Percentiles rank a stretch among this genome's conserved stretches.
Evolutionary conservation across 2,888 invertebrate species (phyloP).

Genomic region (Pammene aurita): DNA sequence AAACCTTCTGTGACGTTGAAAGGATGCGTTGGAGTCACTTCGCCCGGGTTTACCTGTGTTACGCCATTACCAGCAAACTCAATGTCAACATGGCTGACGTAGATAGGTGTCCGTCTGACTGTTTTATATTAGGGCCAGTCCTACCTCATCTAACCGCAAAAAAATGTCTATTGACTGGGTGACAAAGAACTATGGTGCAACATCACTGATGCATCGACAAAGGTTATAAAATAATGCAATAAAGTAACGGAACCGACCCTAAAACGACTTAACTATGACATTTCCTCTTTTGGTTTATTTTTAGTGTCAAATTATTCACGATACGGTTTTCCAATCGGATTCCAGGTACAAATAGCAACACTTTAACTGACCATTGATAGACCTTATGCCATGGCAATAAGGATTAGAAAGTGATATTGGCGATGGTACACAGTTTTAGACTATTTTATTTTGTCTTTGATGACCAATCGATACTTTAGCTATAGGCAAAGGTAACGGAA

Average conservation of each 20-base stretch:
- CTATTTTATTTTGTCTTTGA: too few relatives aligned
- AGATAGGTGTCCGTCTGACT: not conserved
- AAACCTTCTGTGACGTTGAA: too few relatives aligned
- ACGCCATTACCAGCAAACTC: not conserved
- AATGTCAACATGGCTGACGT: not conserved
- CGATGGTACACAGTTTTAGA: too few relatives aligned
- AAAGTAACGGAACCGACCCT: too few relatives aligned
- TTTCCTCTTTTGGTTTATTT: not conserved
- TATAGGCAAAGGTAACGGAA: too few relatives aligned
- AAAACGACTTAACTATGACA: not conserved
- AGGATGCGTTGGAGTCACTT: too few relatives aligned
- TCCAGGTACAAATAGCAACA: too few relatives aligned
- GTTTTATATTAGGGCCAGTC: not conserved
- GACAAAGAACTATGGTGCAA: not conserved
- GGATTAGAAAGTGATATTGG: too few relatives aligned
- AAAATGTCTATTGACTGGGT: not conserved
- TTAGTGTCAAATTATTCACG: not conserved
- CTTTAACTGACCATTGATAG: too few relatives aligned
- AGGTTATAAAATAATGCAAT: not conserved
- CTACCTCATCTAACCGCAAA: not conserved
- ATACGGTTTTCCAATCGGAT: too few relatives aligned
- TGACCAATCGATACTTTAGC: too few relatives aligned
- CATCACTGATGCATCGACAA: not conserved
- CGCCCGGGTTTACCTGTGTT: not conserved
- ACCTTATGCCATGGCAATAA: too few relatives aligned